Evolutionary conservation across 2,888 invertebrate species (phyloP).

Genomic region (Dendrolimus houi): DNA sequence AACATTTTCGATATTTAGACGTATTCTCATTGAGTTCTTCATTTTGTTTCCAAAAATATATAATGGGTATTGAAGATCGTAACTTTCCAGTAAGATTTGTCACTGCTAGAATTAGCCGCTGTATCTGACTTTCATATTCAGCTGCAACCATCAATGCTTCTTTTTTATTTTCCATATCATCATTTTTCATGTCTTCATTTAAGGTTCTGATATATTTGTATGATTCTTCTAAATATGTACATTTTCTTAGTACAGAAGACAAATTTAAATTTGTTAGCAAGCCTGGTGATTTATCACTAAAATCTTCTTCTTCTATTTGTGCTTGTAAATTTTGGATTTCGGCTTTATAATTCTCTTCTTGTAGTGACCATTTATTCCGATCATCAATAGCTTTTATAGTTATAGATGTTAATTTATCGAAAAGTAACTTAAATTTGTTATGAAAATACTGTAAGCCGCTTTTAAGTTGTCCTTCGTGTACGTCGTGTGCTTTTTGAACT

Average conservation of each 20-base stretch:
- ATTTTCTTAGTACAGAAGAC: constrained; percentile 50
- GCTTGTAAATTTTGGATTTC: constrained; percentile 55
- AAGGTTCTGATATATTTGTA: constrained; percentile 61
- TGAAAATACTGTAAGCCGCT: constrained; percentile 56
- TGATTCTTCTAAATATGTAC: constrained; percentile 55
- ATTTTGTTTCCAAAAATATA: constrained; percentile 71
- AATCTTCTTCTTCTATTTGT: constrained; percentile 43
- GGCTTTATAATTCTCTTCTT: constrained; percentile 62
- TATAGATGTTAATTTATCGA: constrained; percentile 58
- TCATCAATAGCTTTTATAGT: constrained; percentile 58
- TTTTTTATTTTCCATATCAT: constrained; percentile 61
- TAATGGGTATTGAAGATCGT: constrained; percentile 57
- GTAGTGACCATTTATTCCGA: constrained; percentile 53
- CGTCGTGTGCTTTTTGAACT: constrained; percentile 28
- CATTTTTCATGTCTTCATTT: constrained; percentile 70
- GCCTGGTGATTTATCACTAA: constrained; percentile 55
- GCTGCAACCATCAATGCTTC: constrained; percentile 54
- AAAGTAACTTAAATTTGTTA: constrained; percentile 55
- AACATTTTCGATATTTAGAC: constrained; percentile 65
- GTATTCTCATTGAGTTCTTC: constrained; percentile 63
- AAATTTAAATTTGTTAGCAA: constrained; percentile 31
- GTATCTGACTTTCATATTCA: constrained; percentile 58
- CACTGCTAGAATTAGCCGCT: constrained; percentile 46
- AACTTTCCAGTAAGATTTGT: constrained; percentile 63
- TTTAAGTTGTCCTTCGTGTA: constrained; percentile 49